Evolutionary conservation across 1,140 invertebrate species (phyloP).

Genomic region (Apis dorsata): DNA sequence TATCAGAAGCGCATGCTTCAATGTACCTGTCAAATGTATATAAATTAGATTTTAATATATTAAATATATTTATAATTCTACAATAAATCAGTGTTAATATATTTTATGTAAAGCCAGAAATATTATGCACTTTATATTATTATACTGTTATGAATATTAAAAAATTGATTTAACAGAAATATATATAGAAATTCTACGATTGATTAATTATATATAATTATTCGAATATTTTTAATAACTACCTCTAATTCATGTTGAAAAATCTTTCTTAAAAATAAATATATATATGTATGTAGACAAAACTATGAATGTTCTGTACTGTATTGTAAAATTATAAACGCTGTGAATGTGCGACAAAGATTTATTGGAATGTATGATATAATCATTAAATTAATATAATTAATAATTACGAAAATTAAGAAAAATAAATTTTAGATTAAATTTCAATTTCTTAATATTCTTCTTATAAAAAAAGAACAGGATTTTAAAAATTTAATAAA

Average conservation of each 20-base stretch:
- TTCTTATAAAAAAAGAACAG: not conserved
- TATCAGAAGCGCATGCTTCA: slow-evolving; percentile 73
- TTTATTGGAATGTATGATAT: not conserved
- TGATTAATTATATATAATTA: not conserved
- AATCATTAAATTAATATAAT: not conserved
- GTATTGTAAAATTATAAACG: not conserved
- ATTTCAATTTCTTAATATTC: slow-evolving; percentile 7
- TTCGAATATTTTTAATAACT: not conserved
- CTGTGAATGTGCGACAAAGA: not conserved
- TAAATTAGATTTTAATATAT: slow-evolving; percentile 61
- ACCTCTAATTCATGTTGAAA: not conserved
- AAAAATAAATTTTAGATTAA: slow-evolving; percentile 17
- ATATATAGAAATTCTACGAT: not conserved
- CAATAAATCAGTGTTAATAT: not conserved
- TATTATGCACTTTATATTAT: not conserved
- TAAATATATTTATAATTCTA: slow-evolving; percentile 25
- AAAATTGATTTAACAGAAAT: not conserved
- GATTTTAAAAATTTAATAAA: not conserved
- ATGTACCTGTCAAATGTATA: slow-evolving; percentile 75
- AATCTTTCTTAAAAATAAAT: not conserved
- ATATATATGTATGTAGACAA: not conserved
- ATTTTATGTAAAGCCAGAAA: slow-evolving; percentile 4
- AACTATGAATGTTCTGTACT: not conserved
- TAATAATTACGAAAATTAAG: not conserved
- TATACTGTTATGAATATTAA: not conserved